These are phyloP conservation scores for Sebastes trivittatus DNA, from an alignment of 2,797 vertebrate species.

Conservation along the genomic window DNA sequence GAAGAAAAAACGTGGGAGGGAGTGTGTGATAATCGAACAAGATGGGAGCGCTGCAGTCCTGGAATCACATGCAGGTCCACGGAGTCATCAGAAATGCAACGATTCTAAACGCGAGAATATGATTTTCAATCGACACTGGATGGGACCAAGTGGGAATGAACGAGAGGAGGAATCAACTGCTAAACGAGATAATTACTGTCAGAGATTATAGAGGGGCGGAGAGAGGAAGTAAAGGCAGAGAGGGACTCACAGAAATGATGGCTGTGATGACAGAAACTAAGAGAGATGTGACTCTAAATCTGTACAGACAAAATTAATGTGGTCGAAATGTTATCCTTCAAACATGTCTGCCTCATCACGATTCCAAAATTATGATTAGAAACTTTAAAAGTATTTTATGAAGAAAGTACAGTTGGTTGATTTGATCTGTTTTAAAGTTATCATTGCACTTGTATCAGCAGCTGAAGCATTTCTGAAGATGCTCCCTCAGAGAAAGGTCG, in stretches of 20 bases:
- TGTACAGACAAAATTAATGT: neutral
- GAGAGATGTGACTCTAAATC: neutral
- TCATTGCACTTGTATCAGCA: neutral
- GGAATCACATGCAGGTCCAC: conserved; percentile 64
- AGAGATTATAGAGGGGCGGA: conserved; percentile 57
- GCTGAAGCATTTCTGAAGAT: neutral
- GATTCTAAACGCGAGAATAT: conserved; percentile 76
- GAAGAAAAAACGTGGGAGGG: conserved; percentile 45
- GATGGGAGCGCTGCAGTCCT: conserved; percentile 45
- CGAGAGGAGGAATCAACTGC: conserved; percentile 74
- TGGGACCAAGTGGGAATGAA: conserved; percentile 68
- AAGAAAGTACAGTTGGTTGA: neutral
- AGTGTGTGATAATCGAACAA: conserved; percentile 68
- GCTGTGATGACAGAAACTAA: conserved; percentile 18
- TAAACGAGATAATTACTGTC: conserved; percentile 78
- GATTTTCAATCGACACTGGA: conserved; percentile 73
- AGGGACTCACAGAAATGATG: conserved; percentile 6
- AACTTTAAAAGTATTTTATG: neutral
- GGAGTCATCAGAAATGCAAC: conserved; percentile 85
- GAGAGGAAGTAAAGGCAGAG: conserved; percentile 14
- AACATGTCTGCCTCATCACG: neutral
- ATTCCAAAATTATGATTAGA: neutral
- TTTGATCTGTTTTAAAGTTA: neutral
- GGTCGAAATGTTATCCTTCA: neutral
- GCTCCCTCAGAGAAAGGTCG: neutral